Base-by-base conservation (phyloP, 2,888 invertebrate genomes). In the Galerucella pusilla region DNA sequence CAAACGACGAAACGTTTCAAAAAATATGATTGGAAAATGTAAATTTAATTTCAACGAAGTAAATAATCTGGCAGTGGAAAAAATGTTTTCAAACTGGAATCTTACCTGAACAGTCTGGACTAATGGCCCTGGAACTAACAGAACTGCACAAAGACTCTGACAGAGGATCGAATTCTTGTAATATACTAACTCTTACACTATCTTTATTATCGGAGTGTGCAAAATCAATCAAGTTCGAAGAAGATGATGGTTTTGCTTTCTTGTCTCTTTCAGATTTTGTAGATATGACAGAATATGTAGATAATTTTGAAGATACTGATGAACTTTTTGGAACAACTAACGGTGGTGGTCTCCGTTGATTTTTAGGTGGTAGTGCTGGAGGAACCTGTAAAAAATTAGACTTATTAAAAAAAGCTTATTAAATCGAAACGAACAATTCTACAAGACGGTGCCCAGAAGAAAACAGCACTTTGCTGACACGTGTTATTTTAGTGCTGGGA, bases 161-260 rank as follows among this genome's bases (percentile, higher is more conserved):
- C 83, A 94, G 89, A 66, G 96, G 96, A 91, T 96, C 96, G 87
- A 96, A 96, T 77, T 95, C 95, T 87, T 96, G 95, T 83, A 96
- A 88, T 83, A 96, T 93, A 88, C 94, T 94, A 70, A 90, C 91
- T 79, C 91, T 86, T 61, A 89, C 90, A 81, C 88, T 90, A 79
- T 88, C 88, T 11, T 87, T 89, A 81, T 89, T 90, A 73, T 90
- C 89, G 80, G 79, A 88, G 68, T 87, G 87, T 70, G 88, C 89
- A 79, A 91, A 86, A 86, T 91, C 91, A 82, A 91, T 91, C 72
- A 91, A 87, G 87, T 91, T 91, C 3, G 75, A 75, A 7, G 75
- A 71, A 49, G 74, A 70, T 64, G 73, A 25, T 65, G 71, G 63
- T 67, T 72, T 45, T 78, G 80, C 60, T 68, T 76, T n/a, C 5